Evolutionary conservation across 2,113 vertebrate species (phyloP), one percentile per base, ranked within the genome.

Genomic region (Epinephelus lanceolatus): DNA sequence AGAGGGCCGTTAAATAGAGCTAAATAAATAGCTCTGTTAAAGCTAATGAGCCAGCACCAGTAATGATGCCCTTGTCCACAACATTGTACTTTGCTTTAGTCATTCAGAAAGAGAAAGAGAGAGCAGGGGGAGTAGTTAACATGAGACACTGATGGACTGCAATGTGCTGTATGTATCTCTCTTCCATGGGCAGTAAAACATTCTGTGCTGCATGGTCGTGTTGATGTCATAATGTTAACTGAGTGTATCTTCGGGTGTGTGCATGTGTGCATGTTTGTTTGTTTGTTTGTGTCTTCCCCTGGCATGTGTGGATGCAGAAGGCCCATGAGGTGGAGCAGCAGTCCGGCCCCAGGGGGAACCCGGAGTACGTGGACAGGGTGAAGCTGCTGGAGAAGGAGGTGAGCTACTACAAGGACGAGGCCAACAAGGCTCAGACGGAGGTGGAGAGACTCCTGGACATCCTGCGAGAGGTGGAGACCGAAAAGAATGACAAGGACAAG

Each of bases 401-500:
- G 27, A 91, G 94, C 2, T 99, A 97, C 93, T 99, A 96, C 86
- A 98, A 98, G 65, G 98, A 99, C 5, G 98, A 99, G 88, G 97
- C 97, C 57, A 94, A 92, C 86, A 99, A 99, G 93, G 94, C 97
- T 76, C 98, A 99, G 94, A 91, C 96, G 0, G 98, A 99, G 92
- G 97, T 99, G 78, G 98, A 99, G 92, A 95, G 98, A 85, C 96
- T 99, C 78, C 94, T 99, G 88, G 97, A 99, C 94, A 99, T 99
- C 92, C 96, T 99, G 77, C 96, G 97, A 78, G 98, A 99, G 92
- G 97, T 99, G 87, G 98, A 99, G 90, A 99, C 97, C 0, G 98
- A 99, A 89, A 99, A 99, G 94, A 98, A 97, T 42, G 97, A 99
- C 91, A 99, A 99, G 94, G 98, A 99, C 95, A 99, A 99, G 94